Base-by-base conservation (phyloP, 1,140 invertebrate genomes). In the Macrostomum lignano region DNA sequence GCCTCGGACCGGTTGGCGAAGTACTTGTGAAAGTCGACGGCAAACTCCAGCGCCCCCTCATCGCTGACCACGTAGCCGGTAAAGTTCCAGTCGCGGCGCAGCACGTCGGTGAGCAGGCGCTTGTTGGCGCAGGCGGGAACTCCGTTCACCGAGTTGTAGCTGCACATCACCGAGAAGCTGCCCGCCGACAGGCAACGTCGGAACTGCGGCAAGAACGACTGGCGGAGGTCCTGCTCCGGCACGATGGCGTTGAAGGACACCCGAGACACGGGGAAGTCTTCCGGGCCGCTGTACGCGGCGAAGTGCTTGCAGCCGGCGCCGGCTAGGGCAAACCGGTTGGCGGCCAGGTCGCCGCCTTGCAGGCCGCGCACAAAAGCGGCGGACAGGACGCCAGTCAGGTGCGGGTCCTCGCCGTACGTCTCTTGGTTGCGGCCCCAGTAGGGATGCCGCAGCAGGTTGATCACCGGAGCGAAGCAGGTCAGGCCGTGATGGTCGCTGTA, bases 331-430 rank as follows among this genome's bases (percentile, higher is more conserved):
- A n/a, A n/a, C n/a, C n/a, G n/a, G n/a, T n/a, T n/a, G n/a, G n/a
- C n/a, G n/a, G n/a, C n/a, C n/a, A n/a, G n/a, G n/a, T n/a, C n/a
- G n/a, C n/a, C n/a, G n/a, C n/a, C n/a, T n/a, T n/a, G n/a, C n/a
- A n/a, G n/a, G n/a, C 42, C 52, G 17, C 34, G 29, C 1, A 52
- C 47, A 43, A 46, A 55, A 15, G 22, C 30, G 10, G 23, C 21
- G 0, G 44, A 45, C 6, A 46, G 33, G 4, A 40, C 17, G 10
- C 51, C 49, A 31, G 31, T 46, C 17, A 56, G 29, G 25, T 38
- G 47, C 1, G 53, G 53, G 38, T 56, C 53, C 32, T 56, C 53
- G 1, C 53, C 53, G 38, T 54, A 56, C 3, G 53, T 56, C 42
- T 56, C 38, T 23, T 40, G 36, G 7, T 34, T 26, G 28, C 38